Evolutionary conservation across 2,888 invertebrate genomes (phyloP).

Genomic region (Emmelina monodactyla): DNA sequence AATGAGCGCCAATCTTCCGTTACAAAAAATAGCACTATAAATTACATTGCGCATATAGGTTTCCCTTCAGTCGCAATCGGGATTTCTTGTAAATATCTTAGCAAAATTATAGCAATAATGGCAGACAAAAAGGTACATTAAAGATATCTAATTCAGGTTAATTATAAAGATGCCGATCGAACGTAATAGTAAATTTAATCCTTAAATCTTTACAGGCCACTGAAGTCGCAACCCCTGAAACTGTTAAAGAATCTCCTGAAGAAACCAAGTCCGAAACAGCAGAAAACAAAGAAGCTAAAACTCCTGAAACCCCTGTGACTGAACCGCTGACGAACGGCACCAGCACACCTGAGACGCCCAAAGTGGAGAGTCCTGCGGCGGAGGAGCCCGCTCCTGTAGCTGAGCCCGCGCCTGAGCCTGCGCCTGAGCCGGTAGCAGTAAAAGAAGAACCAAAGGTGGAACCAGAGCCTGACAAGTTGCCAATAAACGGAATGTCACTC

Average conservation of each 20-base stretch:
- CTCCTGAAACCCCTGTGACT: slow-evolving; percentile 58
- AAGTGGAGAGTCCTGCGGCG: slow-evolving; percentile 24
- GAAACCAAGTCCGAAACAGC: slow-evolving; percentile 29
- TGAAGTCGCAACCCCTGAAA: slow-evolving; percentile 35
- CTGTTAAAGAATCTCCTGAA: slow-evolving; percentile 33
- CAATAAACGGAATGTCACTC: slow-evolving; percentile 47
- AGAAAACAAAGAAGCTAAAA: slow-evolving; percentile 45
- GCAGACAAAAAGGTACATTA: slow-evolving; percentile 45
- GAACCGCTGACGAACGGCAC: slow-evolving; percentile 57
- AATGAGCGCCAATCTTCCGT: slow-evolving; percentile 42
- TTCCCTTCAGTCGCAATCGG: slow-evolving; percentile 38
- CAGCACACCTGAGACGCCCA: slow-evolving; percentile 46
- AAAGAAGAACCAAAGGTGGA: slow-evolving; percentile 19
- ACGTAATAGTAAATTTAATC: too few species aligned
- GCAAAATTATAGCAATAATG: slow-evolving; percentile 25
- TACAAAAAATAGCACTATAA: slow-evolving; percentile 38
- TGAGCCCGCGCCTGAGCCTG: slow-evolving; percentile 15
- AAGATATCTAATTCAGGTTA: too few species aligned
- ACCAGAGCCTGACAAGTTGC: slow-evolving; percentile 40
- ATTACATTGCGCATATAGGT: slow-evolving; percentile 28
- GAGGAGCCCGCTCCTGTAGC: slow-evolving; percentile 17
- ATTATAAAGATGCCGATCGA: too few species aligned
- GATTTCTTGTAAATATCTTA: slow-evolving; percentile 23
- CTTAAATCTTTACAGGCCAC: slow-evolving; percentile 39
- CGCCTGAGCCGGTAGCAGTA: slow-evolving; percentile 20